Base-by-base conservation (phyloP, 2,797 vertebrate species). In the Benthosema pterotum region DNA sequence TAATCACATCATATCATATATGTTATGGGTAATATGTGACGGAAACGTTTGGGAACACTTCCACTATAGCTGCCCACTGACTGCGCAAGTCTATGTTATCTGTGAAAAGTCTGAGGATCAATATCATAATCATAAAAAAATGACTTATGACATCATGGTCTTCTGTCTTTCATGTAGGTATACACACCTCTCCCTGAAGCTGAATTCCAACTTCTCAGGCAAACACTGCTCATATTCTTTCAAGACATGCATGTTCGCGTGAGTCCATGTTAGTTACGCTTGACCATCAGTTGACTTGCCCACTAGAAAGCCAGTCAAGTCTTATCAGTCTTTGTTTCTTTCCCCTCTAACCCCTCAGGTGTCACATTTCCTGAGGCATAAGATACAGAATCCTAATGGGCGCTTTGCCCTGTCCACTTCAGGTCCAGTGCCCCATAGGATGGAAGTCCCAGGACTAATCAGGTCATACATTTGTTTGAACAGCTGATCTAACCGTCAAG, bases 201-300 rank as follows among this genome's bases (percentile, higher is more conserved):
- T 0, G 95, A 98, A 80, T 93, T 99, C 82, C 96, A 98, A 80
- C 90, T 96, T 42, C 94, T 99, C 74, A 90, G 96, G 66, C 97
- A 98, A 85, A 97, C 94, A 0, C 87, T 99, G 65, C 94, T 98
- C 52, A 73, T 91, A 72, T 97, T 98, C 80, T 94, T 97, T 69
- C 96, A 98, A 82, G 96, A 98, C 79, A 90, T 95, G 85, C 95
- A 96, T 42, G 86, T 97, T 68, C 91, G 95, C 59, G 97, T 98
- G 83, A 94, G 95, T 93, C 2, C 7, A 17, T 11, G 48, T 25
- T 6, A 19, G 11, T 9, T 18, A 2, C 1, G 16, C 1, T 22
- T 2, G 13, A 7, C 1, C 43, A 5, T 48, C 14, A 42, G 15
- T 47, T 17, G 3, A 11, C 6, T 1, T 25, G 2, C 51, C 0